Evolutionary conservation across 2,113 vertebrate species (phyloP), one percentile per base, ranked within the genome.

Genomic region (Jacana jacana): DNA sequence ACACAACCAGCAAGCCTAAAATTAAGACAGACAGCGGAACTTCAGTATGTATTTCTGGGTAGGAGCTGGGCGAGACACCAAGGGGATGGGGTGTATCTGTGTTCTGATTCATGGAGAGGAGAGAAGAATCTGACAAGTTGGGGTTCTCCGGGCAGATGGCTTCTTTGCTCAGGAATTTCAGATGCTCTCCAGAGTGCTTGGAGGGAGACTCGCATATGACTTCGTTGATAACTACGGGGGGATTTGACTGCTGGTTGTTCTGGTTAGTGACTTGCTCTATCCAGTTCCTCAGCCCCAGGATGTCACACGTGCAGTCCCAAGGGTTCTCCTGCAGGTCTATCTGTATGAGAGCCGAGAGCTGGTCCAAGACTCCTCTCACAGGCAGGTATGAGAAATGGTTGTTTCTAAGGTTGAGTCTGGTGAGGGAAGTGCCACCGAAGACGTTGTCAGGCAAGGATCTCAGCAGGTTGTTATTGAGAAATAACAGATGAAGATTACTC

Each of bases 301-400:
- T 99, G 79, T 99, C 98, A 87, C 99, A 99, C 0, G 98, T 99
- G 96, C 99, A 99, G 97, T 99, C 99, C 99, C 99, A 99, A 3
- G 99, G 99, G 93, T 99, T 99, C 95, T 99, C 99, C 88, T 99
- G 99, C 24, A 99, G 98, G 94, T 99, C 99, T 17, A 99, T 99
- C 98, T 99, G 99, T 93, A 99, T 99, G n/a, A 99, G 99, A 17
- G 99, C 99, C 0, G 99, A 99, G 10, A 99, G 99, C 97, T 99
- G 99, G 91, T 99, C 99, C n/a, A 99, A 97, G n/a, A 99, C 99
- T 5, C 99, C 99, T 75, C 97, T 98, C 42, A 99, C 99, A 2
- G 99, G 99, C 88, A 99, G 94, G 69, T 99, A 97, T 1, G 99
- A 99, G 96, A 99, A 99, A 81, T 99, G 99, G 81, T 99, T 99